Evolutionary conservation across 2,797 vertebrate genomes (phyloP).

Genomic region (Pipistrellus nathusii): DNA sequence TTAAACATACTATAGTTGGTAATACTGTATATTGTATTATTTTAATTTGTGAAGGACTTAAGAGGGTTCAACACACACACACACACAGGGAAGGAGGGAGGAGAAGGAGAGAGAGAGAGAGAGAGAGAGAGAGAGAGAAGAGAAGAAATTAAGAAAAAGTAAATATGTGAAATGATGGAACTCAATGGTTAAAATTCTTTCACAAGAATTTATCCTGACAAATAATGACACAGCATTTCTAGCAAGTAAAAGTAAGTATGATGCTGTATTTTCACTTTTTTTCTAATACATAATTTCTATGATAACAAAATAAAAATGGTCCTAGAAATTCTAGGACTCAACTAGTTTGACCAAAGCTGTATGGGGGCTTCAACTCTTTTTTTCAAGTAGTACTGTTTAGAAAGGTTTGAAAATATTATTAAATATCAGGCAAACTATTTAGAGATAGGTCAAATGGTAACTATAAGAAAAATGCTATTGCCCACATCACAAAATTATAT

Average conservation of each 20-base stretch:
- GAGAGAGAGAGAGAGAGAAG: too few relatives aligned
- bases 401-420: conserved; percentile 12
- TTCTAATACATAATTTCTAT: not conserved
- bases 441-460: not conserved
- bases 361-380: not conserved
- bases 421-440: conserved; percentile 41
- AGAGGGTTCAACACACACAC: not conserved
- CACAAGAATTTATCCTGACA: not conserved
- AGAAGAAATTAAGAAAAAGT: not conserved
- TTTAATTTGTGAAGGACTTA: not conserved
- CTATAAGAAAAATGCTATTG: not conserved
- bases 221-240: not conserved
- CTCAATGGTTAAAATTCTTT: not conserved
- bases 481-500: conserved; percentile 14
- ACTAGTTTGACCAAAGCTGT: not conserved
- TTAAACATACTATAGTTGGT: not conserved
- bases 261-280: not conserved
- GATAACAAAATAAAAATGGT: not conserved
- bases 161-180: not conserved
- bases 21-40: not conserved
- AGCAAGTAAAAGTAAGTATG: not conserved
- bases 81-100: too few relatives aligned
- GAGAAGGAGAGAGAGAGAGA: too few relatives aligned
- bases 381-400: not conserved
- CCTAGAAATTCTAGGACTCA: conserved; percentile 8